Conservation (phyloP, 2,113 vertebrate genomes). For the Amphiprion ocellaris region DNA sequence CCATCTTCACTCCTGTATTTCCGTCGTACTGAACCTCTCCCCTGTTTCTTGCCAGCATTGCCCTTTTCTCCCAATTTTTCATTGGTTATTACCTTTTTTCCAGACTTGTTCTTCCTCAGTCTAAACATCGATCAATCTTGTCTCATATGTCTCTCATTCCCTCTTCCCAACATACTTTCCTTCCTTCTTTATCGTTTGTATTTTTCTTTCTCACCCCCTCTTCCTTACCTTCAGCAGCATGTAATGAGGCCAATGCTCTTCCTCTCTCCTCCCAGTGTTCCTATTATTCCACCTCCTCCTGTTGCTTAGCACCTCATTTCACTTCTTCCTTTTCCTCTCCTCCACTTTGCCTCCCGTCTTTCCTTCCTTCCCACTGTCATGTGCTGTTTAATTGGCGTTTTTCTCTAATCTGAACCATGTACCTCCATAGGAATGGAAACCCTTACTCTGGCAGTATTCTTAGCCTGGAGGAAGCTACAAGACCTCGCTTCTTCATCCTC, state of each 20-base stretch:
- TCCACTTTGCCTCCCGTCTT: neutral
- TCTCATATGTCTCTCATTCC: neutral
- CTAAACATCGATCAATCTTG: neutral
- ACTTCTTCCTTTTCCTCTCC: slow-evolving; percentile 27
- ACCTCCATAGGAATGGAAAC: slow-evolving; percentile 16
- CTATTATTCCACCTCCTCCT: slow-evolving; percentile 53
- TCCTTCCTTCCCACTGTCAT: slow-evolving; percentile 26
- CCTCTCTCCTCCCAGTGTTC: slow-evolving; percentile 44
- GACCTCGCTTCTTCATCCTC: slow-evolving; percentile 17
- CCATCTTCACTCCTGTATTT: neutral
- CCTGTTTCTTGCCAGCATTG: neutral
- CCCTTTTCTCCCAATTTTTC: neutral
- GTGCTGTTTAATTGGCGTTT: slow-evolving; percentile 11
- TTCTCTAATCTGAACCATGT: neutral
- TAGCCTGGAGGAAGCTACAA: slow-evolving; percentile 10
- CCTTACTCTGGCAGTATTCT: slow-evolving; percentile 10
- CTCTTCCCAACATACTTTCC: neutral
- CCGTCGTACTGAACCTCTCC: too few species aligned
- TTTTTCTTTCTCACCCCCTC: neutral
- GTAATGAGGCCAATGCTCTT: slow-evolving; percentile 50
- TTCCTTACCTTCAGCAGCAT: neutral
- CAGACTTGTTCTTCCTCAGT: neutral
- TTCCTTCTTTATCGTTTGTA: neutral
- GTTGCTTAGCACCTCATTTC: slow-evolving; percentile 44
- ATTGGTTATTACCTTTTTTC: too few species aligned